phyloP scores from a whole-genome alignment of 1,140 invertebrate genomes.

The Calephelis nemesis region DNA sequence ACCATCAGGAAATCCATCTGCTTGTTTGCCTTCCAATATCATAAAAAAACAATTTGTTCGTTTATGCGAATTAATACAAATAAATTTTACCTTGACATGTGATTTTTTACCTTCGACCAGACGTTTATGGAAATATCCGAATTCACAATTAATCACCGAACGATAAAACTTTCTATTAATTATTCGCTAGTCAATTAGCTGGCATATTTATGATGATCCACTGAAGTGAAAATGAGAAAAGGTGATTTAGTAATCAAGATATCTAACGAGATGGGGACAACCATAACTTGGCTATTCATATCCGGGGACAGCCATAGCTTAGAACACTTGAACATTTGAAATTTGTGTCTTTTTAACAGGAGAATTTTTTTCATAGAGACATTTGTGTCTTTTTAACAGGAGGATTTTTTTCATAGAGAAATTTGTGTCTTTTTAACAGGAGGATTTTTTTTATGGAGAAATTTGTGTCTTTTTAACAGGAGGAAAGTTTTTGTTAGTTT shows the following conservation, averaged over 20 bases:
- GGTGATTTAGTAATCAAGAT: constrained; percentile 6
- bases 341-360: no score
- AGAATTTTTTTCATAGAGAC: no score
- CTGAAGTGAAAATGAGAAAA: constrained; percentile 17
- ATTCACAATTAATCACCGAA: constrained; percentile 9
- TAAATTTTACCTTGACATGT: constrained; percentile 14
- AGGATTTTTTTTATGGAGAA: no score
- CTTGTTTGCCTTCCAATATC: no score
- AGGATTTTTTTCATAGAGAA: no score
- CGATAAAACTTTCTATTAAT: constrained; percentile 17
- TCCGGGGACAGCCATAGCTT: neutral
- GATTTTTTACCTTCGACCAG: constrained; percentile 2
- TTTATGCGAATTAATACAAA: constrained; percentile 3
- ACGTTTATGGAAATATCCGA: constrained; percentile 14
- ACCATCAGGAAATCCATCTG: no score
- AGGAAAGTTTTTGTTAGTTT: no score
- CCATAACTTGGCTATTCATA: no score
- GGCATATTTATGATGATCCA: constrained; percentile 12
- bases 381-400: no score
- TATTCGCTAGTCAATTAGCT: constrained; percentile 3
- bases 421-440: no score
- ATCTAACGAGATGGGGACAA: neutral
- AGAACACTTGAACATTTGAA: no score
- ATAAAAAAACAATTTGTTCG: neutral
- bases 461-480: no score